Evolutionary conservation across 2,888 invertebrate species (phyloP).

Genomic region (Psylliodes chrysocephalus): DNA sequence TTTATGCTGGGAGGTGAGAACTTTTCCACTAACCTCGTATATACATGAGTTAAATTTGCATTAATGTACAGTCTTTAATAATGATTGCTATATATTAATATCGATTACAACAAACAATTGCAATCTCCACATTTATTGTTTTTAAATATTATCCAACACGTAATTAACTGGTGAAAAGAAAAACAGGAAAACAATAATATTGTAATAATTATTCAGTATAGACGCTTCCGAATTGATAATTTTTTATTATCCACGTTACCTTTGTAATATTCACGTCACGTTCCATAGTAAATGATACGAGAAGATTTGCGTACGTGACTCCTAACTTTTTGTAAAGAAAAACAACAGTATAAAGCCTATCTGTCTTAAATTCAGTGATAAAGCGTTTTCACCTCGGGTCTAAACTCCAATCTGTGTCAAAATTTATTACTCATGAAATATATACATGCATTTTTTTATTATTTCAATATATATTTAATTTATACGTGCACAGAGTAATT

Average conservation of each 20-base stretch:
- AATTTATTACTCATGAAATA: background rate
- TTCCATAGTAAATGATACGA: slow-evolving; percentile 23
- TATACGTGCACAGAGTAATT: no score
- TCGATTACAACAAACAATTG: no score
- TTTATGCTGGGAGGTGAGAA: no score
- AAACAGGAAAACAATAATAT: slow-evolving; percentile 19
- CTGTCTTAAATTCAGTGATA: slow-evolving; percentile 16
- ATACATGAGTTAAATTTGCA: no score
- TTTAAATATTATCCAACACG: no score
- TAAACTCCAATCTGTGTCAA: background rate
- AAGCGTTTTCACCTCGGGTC: background rate
- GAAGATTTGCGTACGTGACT: slow-evolving; percentile 31
- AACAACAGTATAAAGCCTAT: slow-evolving; percentile 28
- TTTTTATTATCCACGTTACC: slow-evolving; percentile 24
- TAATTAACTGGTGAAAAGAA: no score
- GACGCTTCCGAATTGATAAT: slow-evolving; percentile 26
- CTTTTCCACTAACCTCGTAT: no score
- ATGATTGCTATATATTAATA: no score
- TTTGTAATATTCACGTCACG: slow-evolving; percentile 24
- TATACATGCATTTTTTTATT: no score
- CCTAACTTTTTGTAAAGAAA: slow-evolving; percentile 13
- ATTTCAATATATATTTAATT: no score
- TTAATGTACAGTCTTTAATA: no score
- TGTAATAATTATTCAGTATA: slow-evolving; percentile 26
- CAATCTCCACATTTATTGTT: no score